A percentile compares a stretch with the other conserved stretches of the same genome.
Conservation (phyloP, 2,797 vertebrate genomes). For the Mionectes olivaceus region DNA sequence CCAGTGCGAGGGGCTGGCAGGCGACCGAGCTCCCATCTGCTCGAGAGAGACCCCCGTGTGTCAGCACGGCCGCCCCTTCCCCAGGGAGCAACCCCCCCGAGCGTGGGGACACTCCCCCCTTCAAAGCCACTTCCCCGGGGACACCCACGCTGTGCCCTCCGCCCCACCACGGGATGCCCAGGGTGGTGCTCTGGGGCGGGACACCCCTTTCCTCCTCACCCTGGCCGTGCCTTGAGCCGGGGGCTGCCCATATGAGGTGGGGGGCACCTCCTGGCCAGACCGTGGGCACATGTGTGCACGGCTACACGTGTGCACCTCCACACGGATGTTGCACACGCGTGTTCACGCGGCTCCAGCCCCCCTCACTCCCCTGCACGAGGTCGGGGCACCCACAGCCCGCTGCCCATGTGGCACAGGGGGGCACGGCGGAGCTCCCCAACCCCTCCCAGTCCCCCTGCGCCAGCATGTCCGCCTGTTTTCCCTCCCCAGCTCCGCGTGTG, state of each 20-base stretch:
- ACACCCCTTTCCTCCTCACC: background rate
- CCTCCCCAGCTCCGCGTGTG: background rate
- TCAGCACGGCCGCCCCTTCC: background rate
- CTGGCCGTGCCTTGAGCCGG: rapidly evolving
- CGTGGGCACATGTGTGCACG: rapidly evolving
- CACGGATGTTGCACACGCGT: background rate
- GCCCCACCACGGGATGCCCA: rapidly evolving
- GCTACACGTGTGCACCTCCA: rapidly evolving
- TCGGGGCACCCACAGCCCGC: background rate
- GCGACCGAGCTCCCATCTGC: slow-evolving; percentile 81
- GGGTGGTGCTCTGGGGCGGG: background rate
- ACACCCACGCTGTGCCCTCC: background rate
- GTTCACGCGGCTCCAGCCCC: background rate
- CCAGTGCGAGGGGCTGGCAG: slow-evolving; percentile 75
- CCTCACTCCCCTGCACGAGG: background rate
- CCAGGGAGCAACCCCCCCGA: background rate
- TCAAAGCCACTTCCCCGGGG: background rate
- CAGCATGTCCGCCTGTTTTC: background rate
- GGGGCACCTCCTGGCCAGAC: background rate
- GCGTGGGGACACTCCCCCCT: background rate
- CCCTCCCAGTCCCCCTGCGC: background rate
- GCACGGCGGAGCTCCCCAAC: background rate
- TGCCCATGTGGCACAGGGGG: background rate
- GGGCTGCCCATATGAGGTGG: background rate
- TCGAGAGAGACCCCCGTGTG: background rate